Evolutionary conservation across 2,113 vertebrate genomes (phyloP), one percentile per base, ranked within the genome.

Genomic region (Condylura cristata): DNA sequence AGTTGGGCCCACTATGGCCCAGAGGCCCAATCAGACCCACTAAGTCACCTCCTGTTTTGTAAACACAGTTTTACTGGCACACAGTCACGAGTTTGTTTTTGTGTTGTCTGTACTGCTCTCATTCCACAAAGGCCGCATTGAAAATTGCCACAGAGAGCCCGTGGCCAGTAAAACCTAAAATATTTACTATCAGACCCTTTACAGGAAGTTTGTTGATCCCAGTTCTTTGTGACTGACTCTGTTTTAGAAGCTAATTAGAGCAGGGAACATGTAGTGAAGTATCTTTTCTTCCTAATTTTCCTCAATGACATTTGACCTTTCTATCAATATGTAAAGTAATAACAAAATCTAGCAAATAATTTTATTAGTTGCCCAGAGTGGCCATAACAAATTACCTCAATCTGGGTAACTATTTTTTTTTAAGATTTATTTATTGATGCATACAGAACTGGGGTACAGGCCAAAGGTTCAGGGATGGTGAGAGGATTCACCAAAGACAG

Each of bases 171-270:
- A 60, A 71, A 0, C 39, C 82, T 51, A 81, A 85, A 76, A 44
- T 72, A 81, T 81, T 90, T 94, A 92, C 78, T 94, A 16, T 65
- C 48, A 90, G 74, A 88, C 28, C 32, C 56, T 94, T 66, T 61
- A 51, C 5, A 82, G 46, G 41, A 95, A 84, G 48, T 75, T 78
- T 81, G 66, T 18, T n/a, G 48, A 92, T 10, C 51, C 32, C 9
- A 63, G 5, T 48, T 32, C 39, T 93, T 94, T 87, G n/a, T 74
- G 58, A 58, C 41, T 18, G 30, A 84, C 9, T 84, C 87, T 93
- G 34, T 65, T 83, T 94, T n/a, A 84, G 34, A 87, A 30, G 24
- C 41, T 94, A 93, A 83, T 86, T 94, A 85, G 76, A 68, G 24
- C 60, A 63, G 81, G n/a, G n/a, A 92, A 81, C 3, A 37, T 79